Conservation (phyloP, 30 jellyfish, hydroid and myxozoan species). For the Pseudorhiza aurosa region DNA sequence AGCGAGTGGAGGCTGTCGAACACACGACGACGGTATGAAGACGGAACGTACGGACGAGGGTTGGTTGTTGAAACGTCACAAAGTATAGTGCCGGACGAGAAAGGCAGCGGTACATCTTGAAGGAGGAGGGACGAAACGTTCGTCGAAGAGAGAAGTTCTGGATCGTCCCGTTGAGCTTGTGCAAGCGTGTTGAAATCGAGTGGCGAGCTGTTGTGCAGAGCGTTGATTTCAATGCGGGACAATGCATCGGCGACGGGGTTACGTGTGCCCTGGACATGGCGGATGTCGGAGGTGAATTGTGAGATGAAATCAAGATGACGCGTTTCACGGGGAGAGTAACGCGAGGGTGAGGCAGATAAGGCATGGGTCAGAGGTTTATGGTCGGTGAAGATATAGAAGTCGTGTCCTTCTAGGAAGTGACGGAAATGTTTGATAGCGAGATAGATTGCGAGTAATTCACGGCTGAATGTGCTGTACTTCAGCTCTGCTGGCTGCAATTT, state of each 20-base stretch:
- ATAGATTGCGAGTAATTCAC: conserved; percentile 14
- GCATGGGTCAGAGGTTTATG: conserved; percentile 3
- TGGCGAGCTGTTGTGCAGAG: neutral
- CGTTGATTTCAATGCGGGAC: neutral
- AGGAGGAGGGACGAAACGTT: conserved; percentile 17
- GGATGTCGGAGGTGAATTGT: neutral
- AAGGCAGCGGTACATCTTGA: conserved; percentile 21
- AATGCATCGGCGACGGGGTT: neutral
- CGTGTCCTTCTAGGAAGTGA: neutral
- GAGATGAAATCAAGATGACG: conserved; percentile 37
- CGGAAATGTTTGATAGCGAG: conserved; percentile 7
- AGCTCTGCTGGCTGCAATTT: conserved; percentile 2
- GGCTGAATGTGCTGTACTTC: conserved; percentile 9
- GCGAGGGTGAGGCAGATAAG: neutral
- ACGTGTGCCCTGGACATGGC: neutral
- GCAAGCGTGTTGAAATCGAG: conserved; percentile 36
- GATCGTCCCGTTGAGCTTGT: conserved; percentile 27
- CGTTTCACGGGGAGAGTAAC: conserved; percentile 24
- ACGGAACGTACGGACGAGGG: conserved; percentile 59
- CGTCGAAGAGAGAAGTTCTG: conserved; percentile 1
- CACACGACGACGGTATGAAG: conserved; percentile 7
- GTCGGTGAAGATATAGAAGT: neutral
- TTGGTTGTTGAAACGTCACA: conserved; percentile 25
- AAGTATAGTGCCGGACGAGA: conserved; percentile 17
- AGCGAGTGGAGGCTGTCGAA: conserved; percentile 25